Evolutionary conservation across 2,888 invertebrate species (phyloP).

Genomic region (Drosophila koepferae): DNA sequence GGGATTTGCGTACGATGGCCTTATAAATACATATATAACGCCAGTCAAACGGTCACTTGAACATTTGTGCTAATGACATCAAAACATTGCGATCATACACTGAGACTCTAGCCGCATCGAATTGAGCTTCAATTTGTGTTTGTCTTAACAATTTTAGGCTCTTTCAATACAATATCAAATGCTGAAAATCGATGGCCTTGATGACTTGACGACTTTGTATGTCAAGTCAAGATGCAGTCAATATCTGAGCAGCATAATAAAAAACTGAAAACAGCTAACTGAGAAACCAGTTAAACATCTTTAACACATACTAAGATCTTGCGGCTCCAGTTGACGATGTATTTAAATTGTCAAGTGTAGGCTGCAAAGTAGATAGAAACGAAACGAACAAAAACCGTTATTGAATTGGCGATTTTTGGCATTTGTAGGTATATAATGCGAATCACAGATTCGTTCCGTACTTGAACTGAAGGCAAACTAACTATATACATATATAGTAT

Average conservation of each 20-base stretch:
- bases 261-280: slow-evolving; percentile 32
- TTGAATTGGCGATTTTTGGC: slow-evolving; percentile 45
- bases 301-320: slow-evolving; percentile 10
- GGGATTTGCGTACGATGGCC: slow-evolving; percentile 39
- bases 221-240: slow-evolving; percentile 13
- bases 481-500: slow-evolving; percentile 4
- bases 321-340: slow-evolving; percentile 8
- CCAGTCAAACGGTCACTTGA: not conserved
- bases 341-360: slow-evolving; percentile 64
- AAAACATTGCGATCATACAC: slow-evolving; percentile 24
- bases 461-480: slow-evolving; percentile 43
- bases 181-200: slow-evolving; percentile 43
- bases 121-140: slow-evolving; percentile 38
- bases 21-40: slow-evolving; percentile 39
- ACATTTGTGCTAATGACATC: slow-evolving; percentile 51
- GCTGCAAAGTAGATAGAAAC: slow-evolving; percentile 36
- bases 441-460: slow-evolving; percentile 19
- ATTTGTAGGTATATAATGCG: slow-evolving; percentile 32
- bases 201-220: slow-evolving; percentile 22
- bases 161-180: slow-evolving; percentile 32
- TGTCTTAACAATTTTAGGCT: slow-evolving; percentile 45
- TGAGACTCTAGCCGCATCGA: slow-evolving; percentile 18
- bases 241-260: slow-evolving; percentile 16
- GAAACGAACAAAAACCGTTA: slow-evolving; percentile 47
- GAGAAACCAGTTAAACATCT: slow-evolving; percentile 73